Evolutionary conservation across 2,113 vertebrate genomes (phyloP).

Genomic region (Oreotrochilus melanogaster): DNA sequence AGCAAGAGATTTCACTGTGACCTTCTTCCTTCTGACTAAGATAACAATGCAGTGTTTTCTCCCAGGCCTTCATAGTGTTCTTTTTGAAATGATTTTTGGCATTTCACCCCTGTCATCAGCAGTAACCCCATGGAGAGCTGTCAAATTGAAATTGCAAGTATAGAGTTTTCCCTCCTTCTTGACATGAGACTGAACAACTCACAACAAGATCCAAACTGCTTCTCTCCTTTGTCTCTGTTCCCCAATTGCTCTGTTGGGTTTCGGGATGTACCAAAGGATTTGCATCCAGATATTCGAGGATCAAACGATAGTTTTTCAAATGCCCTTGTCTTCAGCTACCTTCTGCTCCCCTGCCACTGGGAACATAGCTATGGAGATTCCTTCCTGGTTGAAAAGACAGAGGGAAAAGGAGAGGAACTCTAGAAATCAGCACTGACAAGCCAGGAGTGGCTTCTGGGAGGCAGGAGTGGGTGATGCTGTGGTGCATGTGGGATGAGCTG

Average conservation of each 20-base stretch:
- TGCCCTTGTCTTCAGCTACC: neutral
- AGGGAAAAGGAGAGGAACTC: neutral
- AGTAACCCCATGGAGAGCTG: neutral
- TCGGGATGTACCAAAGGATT: neutral
- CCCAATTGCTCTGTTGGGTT: neutral
- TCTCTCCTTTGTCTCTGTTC: neutral
- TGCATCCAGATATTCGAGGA: neutral
- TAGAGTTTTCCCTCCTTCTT: neutral
- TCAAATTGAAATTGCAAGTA: neutral
- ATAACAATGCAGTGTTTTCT: neutral
- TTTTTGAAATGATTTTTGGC: conserved; percentile 6
- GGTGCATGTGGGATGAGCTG: neutral
- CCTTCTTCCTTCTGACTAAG: conserved; percentile 26
- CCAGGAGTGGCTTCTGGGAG: neutral
- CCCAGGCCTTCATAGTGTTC: neutral
- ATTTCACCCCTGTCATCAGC: conserved; percentile 28
- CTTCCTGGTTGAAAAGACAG: neutral
- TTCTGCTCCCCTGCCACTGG: neutral
- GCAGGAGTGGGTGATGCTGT: neutral
- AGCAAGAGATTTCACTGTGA: neutral
- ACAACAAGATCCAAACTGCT: neutral
- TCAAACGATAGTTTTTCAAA: neutral
- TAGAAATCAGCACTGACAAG: neutral
- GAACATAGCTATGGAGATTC: neutral
- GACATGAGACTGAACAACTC: neutral